phyloP scores from a whole-genome alignment of 1,140 invertebrate genomes.

The Eumaeus atala region DNA sequence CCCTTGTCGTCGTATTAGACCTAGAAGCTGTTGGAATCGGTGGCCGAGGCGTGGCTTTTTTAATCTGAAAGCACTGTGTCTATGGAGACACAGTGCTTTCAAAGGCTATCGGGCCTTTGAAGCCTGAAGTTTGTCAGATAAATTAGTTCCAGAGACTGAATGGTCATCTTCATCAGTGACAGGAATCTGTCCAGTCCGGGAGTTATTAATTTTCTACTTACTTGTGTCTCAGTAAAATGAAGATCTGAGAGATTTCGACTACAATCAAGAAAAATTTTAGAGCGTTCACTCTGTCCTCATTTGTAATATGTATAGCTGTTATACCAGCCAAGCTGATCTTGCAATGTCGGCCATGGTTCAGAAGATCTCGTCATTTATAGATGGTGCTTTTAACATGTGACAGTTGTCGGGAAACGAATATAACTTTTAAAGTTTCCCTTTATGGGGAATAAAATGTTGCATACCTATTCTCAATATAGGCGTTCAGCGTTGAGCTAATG shows the following conservation, averaged over 20 bases:
- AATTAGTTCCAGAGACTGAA: conserved; percentile 20
- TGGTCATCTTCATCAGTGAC: conserved; percentile 25
- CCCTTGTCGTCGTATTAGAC: neutral
- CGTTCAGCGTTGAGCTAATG: neutral
- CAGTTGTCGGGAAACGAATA: no score
- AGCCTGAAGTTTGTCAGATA: conserved; percentile 31
- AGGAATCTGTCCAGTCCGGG: conserved; percentile 25
- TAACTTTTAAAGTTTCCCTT: conserved; percentile 5
- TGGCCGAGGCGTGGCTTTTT: conserved; percentile 15
- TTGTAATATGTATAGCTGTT: neutral
- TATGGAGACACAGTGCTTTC: no score
- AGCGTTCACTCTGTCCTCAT: conserved; percentile 14
- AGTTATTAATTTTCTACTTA: conserved; percentile 25
- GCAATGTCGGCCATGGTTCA: no score
- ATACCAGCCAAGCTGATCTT: neutral
- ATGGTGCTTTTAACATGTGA: no score
- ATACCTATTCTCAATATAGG: neutral
- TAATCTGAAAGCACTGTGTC: conserved; percentile 23
- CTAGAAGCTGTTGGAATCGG: neutral
- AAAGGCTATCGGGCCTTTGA: conserved; percentile 22
- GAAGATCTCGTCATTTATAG: no score
- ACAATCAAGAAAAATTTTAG: conserved; percentile 22
- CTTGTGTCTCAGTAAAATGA: conserved; percentile 19
- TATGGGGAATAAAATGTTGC: conserved; percentile 19
- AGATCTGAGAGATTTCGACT: conserved; percentile 26